Base-by-base conservation (phyloP, 2,113 vertebrate genomes). In the Bos javanicus region DNA sequence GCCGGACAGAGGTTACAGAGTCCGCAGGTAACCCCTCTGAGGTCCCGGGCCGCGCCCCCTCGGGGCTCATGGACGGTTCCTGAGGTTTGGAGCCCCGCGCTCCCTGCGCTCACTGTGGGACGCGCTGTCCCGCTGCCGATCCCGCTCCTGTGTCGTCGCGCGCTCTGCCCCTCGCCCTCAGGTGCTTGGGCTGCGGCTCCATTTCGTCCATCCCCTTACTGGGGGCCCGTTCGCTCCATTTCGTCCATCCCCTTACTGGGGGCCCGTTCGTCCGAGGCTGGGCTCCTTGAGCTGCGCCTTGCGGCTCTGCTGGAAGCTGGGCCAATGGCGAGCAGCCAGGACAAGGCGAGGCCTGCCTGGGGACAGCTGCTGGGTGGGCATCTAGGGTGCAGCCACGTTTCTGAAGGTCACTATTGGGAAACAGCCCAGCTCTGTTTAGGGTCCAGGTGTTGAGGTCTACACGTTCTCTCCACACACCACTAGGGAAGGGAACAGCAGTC, bases 1-100 rank as follows among this genome's bases (percentile, higher is more conserved):
- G 12, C n/a, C 15, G 11, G 46, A 2, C 25, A 2, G 2, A 43
- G 23, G 8, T 6, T 1, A 74, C 9, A 7, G 2, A 25, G 62
- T 59, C 23, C 5, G 26, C 36, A 6, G 62, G 33, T 36, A 10
- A 9, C 7, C 25, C 52, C 33, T 25, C 26, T 3, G 36, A 14
- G 28, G 13, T 36, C 25, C 59, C 2, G 11, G 54, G n/a, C 76
- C 43, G 74, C n/a, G 87, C 30, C 74, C 28, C 21, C 57, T 21
- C 5, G 0, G 21, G 46, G 12, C 82, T 91, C 39, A 0, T 0
- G 57, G 83, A 86, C 25, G 12, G 84, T 26, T 25, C 87, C 14
- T 33, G 1, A 9, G 7, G 43, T 86, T 36, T 94, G 85, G 57
- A 92, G 78, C 15, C 88, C 87, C 11, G 62, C 5, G 52, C 48